Percentiles rank a stretch among this genome's conserved stretches.
Conservation (phyloP, 2,797 vertebrate species). For the Rousettus madagascariensis region DNA sequence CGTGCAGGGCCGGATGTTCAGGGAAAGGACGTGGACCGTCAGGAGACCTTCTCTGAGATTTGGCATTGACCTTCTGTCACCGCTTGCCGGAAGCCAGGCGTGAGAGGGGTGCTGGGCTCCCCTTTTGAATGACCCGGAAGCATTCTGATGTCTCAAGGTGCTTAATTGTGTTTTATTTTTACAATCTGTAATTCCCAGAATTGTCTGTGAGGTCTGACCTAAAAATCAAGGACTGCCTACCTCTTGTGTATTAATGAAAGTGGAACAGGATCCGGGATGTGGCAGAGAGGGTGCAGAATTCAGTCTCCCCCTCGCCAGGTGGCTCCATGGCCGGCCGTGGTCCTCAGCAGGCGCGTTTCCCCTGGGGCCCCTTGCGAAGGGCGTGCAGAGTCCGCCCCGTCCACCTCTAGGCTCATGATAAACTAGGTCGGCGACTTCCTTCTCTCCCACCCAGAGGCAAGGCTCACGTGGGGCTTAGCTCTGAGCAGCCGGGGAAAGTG, state of each 20-base stretch:
- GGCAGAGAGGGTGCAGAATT: background rate
- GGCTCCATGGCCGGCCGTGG: background rate
- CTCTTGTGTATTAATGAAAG: background rate
- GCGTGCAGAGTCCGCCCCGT: background rate
- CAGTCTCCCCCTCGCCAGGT: background rate
- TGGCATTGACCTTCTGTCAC: background rate
- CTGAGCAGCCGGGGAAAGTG: background rate
- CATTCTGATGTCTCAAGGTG: background rate
- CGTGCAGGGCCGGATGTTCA: background rate
- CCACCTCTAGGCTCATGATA: background rate
- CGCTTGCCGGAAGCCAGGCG: background rate
- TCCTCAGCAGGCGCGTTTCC: background rate
- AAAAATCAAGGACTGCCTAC: background rate
- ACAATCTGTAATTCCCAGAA: background rate
- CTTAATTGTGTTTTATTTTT: background rate
- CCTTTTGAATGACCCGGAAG: background rate
- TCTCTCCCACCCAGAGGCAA: background rate
- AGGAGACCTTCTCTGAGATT: background rate
- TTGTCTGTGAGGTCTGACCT: background rate
- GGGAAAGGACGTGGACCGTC: background rate
- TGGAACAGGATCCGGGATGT: background rate
- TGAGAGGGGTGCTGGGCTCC: background rate
- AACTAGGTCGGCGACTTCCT: slow-evolving; percentile 24
- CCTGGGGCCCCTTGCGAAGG: background rate
- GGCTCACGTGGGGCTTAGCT: background rate